Conservation (phyloP, 92 coral and sea anemone genomes). For the Epizoanthus stellaris region DNA sequence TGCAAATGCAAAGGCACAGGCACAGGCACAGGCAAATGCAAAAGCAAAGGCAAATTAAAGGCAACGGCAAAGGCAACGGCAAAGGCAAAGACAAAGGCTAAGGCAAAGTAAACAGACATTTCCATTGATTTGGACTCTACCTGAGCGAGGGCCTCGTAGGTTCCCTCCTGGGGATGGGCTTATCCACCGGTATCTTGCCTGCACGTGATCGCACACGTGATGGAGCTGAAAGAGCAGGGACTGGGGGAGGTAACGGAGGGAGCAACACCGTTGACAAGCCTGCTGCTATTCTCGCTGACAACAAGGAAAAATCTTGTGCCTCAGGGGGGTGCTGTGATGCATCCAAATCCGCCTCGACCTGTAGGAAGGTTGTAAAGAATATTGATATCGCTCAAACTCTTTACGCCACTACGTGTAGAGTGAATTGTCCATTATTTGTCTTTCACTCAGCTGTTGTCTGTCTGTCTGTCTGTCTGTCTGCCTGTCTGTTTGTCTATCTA, state of each 20-base stretch:
- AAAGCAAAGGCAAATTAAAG: too few relatives aligned
- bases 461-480: too few relatives aligned
- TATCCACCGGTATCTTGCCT: conserved; percentile 29
- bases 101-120: neutral
- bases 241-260: conserved; percentile 79
- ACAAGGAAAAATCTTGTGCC: conserved; percentile 50
- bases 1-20: too few relatives aligned
- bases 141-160: conserved; percentile 80
- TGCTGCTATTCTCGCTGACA: conserved; percentile 71
- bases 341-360: conserved; percentile 89
- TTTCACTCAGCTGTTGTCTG: too few relatives aligned
- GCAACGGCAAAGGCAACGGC: too few relatives aligned
- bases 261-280: conserved; percentile 71
- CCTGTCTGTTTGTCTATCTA: too few relatives aligned
- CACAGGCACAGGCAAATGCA: too few relatives aligned
- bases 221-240: conserved; percentile 60
- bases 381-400: too few relatives aligned
- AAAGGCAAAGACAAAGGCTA: too few relatives aligned
- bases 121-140: conserved; percentile 8
- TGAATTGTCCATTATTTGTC: too few relatives aligned
- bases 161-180: conserved; percentile 46
- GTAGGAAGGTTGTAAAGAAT: neutral
- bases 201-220: conserved; percentile 70
- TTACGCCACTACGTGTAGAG: too few relatives aligned
- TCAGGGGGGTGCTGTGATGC: conserved; percentile 50